A percentile compares a stretch with the other conserved stretches of the same genome.
Evolutionary conservation across 2,113 vertebrate genomes (phyloP).

Genomic region (Mixornis gularis): DNA sequence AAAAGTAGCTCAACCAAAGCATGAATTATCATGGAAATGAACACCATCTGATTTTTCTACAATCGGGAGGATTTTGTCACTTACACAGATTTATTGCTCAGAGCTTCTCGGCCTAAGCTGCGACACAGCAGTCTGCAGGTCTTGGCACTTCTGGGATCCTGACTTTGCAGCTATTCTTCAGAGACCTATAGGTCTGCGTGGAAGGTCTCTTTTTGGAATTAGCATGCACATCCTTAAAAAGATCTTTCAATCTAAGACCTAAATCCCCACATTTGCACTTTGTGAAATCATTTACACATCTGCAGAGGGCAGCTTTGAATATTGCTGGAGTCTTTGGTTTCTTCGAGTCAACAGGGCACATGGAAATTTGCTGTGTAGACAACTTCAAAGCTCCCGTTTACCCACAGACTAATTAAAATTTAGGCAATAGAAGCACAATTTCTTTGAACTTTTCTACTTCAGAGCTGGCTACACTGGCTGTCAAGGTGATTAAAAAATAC

Average conservation of each 20-base stretch:
- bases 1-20: constrained; percentile 27
- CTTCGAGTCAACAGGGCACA: background rate
- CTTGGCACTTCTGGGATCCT: background rate
- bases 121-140: background rate
- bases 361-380: background rate
- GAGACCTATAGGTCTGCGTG: background rate
- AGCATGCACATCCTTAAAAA: background rate
- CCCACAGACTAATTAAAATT: constrained; percentile 19
- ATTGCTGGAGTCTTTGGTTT: background rate
- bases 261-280: background rate
- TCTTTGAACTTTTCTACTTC: constrained; percentile 11
- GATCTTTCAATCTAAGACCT: background rate
- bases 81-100: background rate
- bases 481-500: background rate
- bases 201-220: background rate
- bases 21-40: constrained; percentile 5
- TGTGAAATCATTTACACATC: background rate
- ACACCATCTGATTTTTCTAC: background rate
- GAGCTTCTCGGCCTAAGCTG: background rate
- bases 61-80: background rate
- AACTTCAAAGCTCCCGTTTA: background rate
- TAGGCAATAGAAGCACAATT: background rate
- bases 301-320: background rate
- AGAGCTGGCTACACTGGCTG: background rate
- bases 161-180: background rate